These are phyloP conservation scores for Verasper variegatus DNA, from an alignment of 2,113 vertebrate genomes.

Conservation along the genomic window DNA sequence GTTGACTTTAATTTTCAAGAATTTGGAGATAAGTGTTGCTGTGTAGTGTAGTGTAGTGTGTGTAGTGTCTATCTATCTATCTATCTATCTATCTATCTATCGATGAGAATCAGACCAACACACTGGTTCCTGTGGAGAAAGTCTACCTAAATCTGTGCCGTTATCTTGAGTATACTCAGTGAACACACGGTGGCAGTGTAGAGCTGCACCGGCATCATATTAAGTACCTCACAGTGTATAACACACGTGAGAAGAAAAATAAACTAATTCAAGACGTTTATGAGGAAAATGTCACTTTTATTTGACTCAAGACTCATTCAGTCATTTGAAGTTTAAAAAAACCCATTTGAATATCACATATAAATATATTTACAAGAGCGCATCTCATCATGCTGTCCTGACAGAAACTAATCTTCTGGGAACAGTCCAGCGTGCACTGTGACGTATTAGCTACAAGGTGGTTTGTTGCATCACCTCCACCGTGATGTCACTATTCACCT, in stretches of 20 bases:
- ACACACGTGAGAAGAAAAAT: neutral
- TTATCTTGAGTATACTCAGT: neutral
- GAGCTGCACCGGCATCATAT: neutral
- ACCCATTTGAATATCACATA: neutral
- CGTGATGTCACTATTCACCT: neutral
- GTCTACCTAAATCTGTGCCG: neutral
- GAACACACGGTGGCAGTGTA: constrained; percentile 63
- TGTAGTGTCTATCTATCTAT: too few relatives aligned
- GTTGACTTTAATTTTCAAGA: too few relatives aligned
- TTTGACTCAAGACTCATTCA: neutral
- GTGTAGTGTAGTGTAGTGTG: too few relatives aligned
- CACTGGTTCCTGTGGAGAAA: too few relatives aligned
- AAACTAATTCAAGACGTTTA: neutral
- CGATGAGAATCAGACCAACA: too few relatives aligned
- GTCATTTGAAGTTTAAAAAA: neutral
- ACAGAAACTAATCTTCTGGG: too few relatives aligned
- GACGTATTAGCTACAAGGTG: constrained; percentile 40
- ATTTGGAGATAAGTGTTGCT: too few relatives aligned
- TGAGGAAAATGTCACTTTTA: neutral
- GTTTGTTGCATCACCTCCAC: constrained; percentile 59
- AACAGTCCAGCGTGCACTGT: neutral
- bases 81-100: too few relatives aligned
- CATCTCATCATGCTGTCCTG: neutral
- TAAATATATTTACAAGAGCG: constrained; percentile 48
- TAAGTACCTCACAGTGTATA: neutral